Evolutionary conservation across 2,888 invertebrate genomes (phyloP).

Genomic region (Chymomyza procnemis): DNA sequence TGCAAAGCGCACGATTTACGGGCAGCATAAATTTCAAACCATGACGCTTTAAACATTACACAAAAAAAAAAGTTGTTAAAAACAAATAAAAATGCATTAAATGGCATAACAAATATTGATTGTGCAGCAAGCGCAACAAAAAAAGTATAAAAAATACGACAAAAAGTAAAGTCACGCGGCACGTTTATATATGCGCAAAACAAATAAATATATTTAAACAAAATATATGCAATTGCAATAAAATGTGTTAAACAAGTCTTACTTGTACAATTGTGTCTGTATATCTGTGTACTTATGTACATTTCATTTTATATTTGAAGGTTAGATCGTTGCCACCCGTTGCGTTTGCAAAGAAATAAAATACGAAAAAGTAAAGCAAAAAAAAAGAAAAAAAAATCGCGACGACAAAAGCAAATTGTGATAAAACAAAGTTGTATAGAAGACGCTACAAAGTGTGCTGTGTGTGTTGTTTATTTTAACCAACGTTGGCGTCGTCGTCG

Average conservation of each 20-base stretch:
- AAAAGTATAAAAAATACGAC: conserved; percentile 7
- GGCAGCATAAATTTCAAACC: conserved; percentile 34
- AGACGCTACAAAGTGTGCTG: conserved; percentile 18
- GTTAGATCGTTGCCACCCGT: conserved; percentile 65
- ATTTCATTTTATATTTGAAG: too few relatives aligned
- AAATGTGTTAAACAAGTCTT: conserved; percentile 45
- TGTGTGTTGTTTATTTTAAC: conserved; percentile 63
- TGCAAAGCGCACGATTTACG: conserved; percentile 32
- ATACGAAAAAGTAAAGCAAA: conserved; percentile 1
- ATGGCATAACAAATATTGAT: conserved; percentile 42
- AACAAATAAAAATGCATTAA: conserved; percentile 22
- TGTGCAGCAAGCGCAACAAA: conserved; percentile 28
- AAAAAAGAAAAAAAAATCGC: not conserved
- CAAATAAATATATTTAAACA: conserved; percentile 18
- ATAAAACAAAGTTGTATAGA: conserved; percentile 56
- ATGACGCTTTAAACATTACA: conserved; percentile 43
- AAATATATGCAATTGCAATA: conserved; percentile 38
- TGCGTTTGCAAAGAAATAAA: conserved; percentile 37
- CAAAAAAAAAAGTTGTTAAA: not conserved
- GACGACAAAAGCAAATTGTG: conserved; percentile 50
- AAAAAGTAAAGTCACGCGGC: conserved; percentile 48
- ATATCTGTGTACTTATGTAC: conserved; percentile 18
- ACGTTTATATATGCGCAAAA: too few relatives aligned
- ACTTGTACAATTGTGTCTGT: conserved; percentile 7
- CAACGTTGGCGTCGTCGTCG: conserved; percentile 14